Evolutionary conservation across 2,797 vertebrate genomes (phyloP), one percentile per base, ranked within the genome.

Genomic region (Diplodus puntazzo): DNA sequence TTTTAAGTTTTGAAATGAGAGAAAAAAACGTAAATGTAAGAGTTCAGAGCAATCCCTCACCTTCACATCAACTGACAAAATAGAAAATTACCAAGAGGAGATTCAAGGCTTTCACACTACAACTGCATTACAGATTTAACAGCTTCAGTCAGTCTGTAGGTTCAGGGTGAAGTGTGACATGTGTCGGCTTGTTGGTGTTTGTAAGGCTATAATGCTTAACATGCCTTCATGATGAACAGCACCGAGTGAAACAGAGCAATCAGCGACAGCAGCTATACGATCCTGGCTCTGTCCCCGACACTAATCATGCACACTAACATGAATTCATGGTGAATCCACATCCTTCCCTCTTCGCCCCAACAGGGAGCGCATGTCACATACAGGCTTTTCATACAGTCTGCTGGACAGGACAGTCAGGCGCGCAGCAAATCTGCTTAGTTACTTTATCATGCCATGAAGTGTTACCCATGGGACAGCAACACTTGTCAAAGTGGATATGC

Each of bases 401-500:
- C 86, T 63, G 86, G 89, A 92, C 87, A 88, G 88, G 87, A 91
- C 85, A 81, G 87, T 88, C 79, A 87, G 91, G 84, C 88, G 79
- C 86, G 90, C 69, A 55, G 88, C 88, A 92, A 86, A 93, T 90
- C 91, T 90, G 86, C 89, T 91, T 91, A 93, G 88, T 91, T 89
- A 90, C 91, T 92, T 92, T 89, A 89, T 91, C 87, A 89, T 86
- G 89, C 81, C 90, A 82, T 80, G 84, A 85, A 76, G 92, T 80
- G 89, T 94, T 89, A 88, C 92, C 89, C 89, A 65, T 81, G 89
- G 88, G 93, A 91, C 77, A 66, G 79, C 79, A 84, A 81, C 87
- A 88, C 91, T 92, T 91, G 88, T 90, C 93, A 92, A 84, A 93
- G 69, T 76, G 61, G 73, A 94, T 94, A 87, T 86, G 59, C 82